Percentiles rank a stretch among this genome's conserved stretches.
Evolutionary conservation across 2,888 invertebrate species (phyloP).

Genomic region (Nudaria mundana): DNA sequence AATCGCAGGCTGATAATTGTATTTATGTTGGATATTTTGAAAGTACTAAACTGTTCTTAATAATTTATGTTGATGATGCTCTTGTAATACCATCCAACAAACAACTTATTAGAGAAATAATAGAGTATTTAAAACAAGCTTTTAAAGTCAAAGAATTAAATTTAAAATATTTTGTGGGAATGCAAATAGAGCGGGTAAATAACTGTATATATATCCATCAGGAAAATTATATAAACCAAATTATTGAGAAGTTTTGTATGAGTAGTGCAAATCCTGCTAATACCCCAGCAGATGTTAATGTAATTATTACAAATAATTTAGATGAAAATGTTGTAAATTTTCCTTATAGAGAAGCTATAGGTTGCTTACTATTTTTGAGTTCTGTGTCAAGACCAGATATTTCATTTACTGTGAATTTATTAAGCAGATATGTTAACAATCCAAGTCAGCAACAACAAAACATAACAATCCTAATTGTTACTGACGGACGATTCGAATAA

Average conservation of each 20-base stretch:
- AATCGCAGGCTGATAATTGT: not conserved
- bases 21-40: constrained; percentile 26
- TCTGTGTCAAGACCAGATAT: constrained; percentile 25
- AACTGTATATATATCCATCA: constrained; percentile 24
- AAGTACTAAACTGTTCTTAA: constrained; percentile 21
- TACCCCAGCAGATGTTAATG: constrained; percentile 16
- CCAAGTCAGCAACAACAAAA: constrained; percentile 13
- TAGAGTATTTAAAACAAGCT: constrained; percentile 6
- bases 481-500: too few species aligned
- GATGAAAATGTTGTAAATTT: not conserved
- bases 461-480: too few species aligned
- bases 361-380: constrained; percentile 24
- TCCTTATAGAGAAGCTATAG: constrained; percentile 19
- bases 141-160: constrained; percentile 15
- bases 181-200: constrained; percentile 20
- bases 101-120: constrained; percentile 1
- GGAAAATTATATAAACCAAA: constrained; percentile 17
- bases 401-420: constrained; percentile 16
- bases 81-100: constrained; percentile 17
- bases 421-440: constrained; percentile 27
- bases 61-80: constrained; percentile 37
- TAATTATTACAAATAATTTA: constrained; percentile 2
- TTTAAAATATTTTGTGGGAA: constrained; percentile 27
- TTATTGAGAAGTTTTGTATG: constrained; percentile 33
- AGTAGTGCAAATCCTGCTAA: constrained; percentile 11